Percentiles rank a stretch among this genome's conserved stretches.
Evolutionary conservation across 2,113 vertebrate genomes (phyloP).

Genomic region (Cettia cetti): DNA sequence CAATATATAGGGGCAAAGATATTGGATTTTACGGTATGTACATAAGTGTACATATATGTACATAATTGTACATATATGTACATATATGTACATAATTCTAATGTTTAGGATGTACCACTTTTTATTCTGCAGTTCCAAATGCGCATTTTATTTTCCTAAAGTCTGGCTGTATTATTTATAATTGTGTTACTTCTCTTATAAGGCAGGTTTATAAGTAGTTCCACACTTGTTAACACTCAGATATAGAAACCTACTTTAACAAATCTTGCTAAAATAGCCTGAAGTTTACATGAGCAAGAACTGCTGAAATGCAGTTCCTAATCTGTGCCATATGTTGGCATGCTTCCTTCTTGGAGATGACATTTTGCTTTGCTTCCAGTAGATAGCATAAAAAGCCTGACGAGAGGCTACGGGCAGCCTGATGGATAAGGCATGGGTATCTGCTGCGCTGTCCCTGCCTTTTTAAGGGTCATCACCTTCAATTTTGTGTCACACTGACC

Average conservation of each 20-base stretch:
- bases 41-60: rapidly evolving
- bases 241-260: background rate
- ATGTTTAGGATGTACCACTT: background rate
- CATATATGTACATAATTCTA: background rate
- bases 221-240: background rate
- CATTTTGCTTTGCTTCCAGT: background rate
- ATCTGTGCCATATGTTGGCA: background rate
- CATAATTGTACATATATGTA: background rate
- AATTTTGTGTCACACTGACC: background rate
- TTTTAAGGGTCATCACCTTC: background rate
- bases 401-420: background rate
- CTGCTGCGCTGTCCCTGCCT: background rate
- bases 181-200: background rate
- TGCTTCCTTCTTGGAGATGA: background rate
- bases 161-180: background rate
- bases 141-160: background rate
- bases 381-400: background rate
- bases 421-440: background rate
- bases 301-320: background rate
- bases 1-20: background rate
- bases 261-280: background rate
- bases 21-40: background rate
- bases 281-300: background rate
- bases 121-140: background rate
- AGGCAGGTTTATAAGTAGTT: background rate